Percentiles rank a stretch among this genome's conserved stretches.
These are phyloP conservation scores for Pristionchus pacificus DNA, from an alignment of 1,140 invertebrate species.

Conservation along the genomic window DNA sequence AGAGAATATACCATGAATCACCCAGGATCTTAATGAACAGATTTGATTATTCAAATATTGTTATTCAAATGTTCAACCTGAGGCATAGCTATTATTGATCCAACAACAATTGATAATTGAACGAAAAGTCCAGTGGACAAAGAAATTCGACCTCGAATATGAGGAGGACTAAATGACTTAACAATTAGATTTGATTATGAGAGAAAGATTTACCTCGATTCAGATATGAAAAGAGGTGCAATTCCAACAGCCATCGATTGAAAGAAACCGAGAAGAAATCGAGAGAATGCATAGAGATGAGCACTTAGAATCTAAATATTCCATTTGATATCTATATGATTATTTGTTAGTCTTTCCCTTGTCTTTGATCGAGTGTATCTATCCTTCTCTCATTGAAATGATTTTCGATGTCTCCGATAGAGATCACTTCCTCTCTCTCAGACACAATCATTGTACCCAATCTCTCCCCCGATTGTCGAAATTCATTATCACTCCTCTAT, in stretches of 20 bases:
- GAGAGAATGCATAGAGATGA: background rate
- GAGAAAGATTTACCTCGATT: background rate
- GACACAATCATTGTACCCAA: too few species aligned
- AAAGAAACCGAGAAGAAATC: background rate
- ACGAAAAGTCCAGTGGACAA: background rate
- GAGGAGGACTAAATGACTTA: background rate
- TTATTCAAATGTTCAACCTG: background rate
- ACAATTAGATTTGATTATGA: background rate
- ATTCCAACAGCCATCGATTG: background rate
- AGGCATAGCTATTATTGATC: background rate
- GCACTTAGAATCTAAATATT: too few species aligned
- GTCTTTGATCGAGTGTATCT: too few species aligned
- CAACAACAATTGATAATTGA: background rate
- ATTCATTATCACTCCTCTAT: too few species aligned
- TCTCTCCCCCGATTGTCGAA: background rate
- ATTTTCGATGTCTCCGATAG: too few species aligned
- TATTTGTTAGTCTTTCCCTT: too few species aligned
- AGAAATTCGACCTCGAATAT: background rate
- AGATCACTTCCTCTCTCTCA: too few species aligned
- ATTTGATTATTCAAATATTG: background rate
- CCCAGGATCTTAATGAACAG: background rate
- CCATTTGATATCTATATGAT: too few species aligned
- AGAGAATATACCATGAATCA: background rate
- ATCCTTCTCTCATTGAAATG: too few species aligned
- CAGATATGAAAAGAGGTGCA: background rate